phyloP scores from a whole-genome alignment of 2,113 vertebrate species.

The Clarias batrachus region DNA sequence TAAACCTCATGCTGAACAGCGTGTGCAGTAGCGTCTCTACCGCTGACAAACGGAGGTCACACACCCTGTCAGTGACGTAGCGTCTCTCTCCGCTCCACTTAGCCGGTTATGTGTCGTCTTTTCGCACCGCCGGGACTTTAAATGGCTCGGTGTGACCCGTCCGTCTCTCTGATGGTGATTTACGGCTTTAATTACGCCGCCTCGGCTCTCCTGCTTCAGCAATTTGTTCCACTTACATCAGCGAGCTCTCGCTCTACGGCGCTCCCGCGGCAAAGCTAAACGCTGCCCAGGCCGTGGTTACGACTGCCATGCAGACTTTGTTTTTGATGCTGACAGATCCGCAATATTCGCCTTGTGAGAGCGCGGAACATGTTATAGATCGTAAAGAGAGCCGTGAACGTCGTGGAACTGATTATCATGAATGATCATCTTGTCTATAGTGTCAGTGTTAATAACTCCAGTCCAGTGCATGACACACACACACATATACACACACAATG shows the following conservation, averaged over 20 bases:
- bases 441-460: not conserved
- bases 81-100: slow-evolving; percentile 16
- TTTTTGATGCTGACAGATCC: not conserved
- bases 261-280: not conserved
- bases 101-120: not conserved
- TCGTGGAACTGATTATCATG: not conserved
- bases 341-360: not conserved
- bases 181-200: slow-evolving; percentile 18
- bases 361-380: not conserved
- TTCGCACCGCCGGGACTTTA: slow-evolving; percentile 15
- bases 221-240: slow-evolving; percentile 34
- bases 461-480: too few relatives aligned
- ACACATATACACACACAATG: too few relatives aligned
- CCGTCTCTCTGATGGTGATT: slow-evolving; percentile 29
- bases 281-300: not conserved
- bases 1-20: not conserved
- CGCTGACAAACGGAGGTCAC: not conserved
- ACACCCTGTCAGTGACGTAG: not conserved
- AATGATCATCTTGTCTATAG: not conserved
- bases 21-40: not conserved
- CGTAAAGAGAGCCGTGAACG: too few relatives aligned
- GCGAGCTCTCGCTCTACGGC: not conserved
- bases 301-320: too few relatives aligned
- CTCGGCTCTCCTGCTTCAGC: not conserved
- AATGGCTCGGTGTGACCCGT: slow-evolving; percentile 16